Evolutionary conservation across 1,140 invertebrate genomes (phyloP), one percentile per base, ranked within the genome.

Genomic region (Zeugodacus cucurbitae): DNA sequence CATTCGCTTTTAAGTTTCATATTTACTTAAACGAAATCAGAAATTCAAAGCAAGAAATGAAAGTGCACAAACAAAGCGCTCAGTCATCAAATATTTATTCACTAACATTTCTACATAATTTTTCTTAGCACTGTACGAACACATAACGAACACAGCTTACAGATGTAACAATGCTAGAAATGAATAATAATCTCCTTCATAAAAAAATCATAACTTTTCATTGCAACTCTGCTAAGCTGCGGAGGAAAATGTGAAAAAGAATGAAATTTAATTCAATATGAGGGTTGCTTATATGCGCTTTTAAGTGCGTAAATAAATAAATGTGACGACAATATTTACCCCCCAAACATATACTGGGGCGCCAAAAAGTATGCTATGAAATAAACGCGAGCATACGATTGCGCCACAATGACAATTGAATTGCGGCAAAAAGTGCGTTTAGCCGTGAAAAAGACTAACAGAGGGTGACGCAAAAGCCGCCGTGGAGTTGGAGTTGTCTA

Each of bases 341-440:
- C 34, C 22, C 34, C 10, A 67, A 67, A 4, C 11, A 67, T 67
- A 17, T 20, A 44, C 11, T 5, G 6, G 44, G 11, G n/a, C 37
- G 74, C 74, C 74, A 54, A 82, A 82, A 48, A 11, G 41, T 82
- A 82, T 82, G 74, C 74, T 48, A 82, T 26, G 37, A 82, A 82
- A 82, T 29, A 82, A n/a, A 48, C 41, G 37, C 7, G 11, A 48
- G 8, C n/a, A 78, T 54, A 26, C n/a, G 3, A 26, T 82, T 82
- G n/a, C 41, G 1, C 74, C 22, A 82, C 37, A 82, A 82, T 48
- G 74, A 82, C 37, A 82, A 82, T 82, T 82, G 74, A 82, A 82
- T 82, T 82, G 74, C 41, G 74, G 41, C 74, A n/a, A 82, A 82
- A 82, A 82, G 74, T 82, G 74, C 74, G 41, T 82, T 82, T 82